Base-by-base conservation (phyloP, 2,797 vertebrate species). In the Cirrhinus mrigala region DNA sequence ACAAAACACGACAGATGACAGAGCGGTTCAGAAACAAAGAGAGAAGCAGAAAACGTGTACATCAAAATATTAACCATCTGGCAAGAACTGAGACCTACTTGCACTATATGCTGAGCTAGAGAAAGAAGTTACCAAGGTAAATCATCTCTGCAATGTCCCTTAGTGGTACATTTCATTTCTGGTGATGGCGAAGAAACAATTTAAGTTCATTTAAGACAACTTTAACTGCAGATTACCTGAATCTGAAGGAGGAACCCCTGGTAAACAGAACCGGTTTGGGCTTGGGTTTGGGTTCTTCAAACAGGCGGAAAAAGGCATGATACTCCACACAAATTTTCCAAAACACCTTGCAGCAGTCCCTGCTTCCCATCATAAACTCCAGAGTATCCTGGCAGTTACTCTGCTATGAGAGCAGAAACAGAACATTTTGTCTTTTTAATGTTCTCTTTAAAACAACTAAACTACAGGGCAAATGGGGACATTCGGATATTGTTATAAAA, bases 241-340 rank as follows among this genome's bases (percentile, higher is more conserved):
- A 99, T 89, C 98, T 96, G 95, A 99, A 99, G 16, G 98, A 99
- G 46, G 98, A 99, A 80, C 98, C 98, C 86, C 98, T 95, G 82
- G 96, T 98, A 92, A 99, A 99, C 87, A 99, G 96, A 88, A 99
- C 96, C 0, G 98, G 97, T 91, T 98, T 99, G 79, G 98, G 98
- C 87, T 99, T 99, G 90, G 97, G 96, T 92, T 98, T 99, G 10
- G 98, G 98, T 88, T 99, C 98, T 92, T 99, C 98, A 54, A 97
- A 98, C 70, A 99, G 97, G 90, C 98, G 97, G 93, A 99, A 99
- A 94, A 99, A 99, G 92, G 98, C 98, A 85, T 99, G 98, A 90
- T 99, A 97, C 81, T 99, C 98, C n/a, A 99, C 97, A 85, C 98
- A 99, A 92, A 99, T 98, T 94, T 99, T 99, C 98, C 98, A 99